Conservation (phyloP, 1,140 invertebrate species). For the Pseudoatta argentina region DNA sequence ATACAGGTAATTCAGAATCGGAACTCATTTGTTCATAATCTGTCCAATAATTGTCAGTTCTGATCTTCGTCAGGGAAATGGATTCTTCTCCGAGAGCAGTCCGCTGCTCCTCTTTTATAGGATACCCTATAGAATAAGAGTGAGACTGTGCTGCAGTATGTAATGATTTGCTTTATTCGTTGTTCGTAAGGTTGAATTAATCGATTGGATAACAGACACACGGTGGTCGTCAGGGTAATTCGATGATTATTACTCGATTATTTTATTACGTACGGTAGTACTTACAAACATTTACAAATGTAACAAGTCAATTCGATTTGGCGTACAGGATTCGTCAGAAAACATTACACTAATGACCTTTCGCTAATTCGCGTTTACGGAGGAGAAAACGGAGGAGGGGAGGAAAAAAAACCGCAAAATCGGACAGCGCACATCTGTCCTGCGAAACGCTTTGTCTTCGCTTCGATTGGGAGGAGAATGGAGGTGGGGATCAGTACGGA, state of each 20-base stretch:
- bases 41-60: background rate
- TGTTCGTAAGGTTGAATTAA: conserved; percentile 62
- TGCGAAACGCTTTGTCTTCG: conserved; percentile 13
- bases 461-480: conserved; percentile 1
- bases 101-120: background rate
- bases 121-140: conserved; percentile 45
- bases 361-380: conserved; percentile 63
- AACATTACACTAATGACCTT: conserved; percentile 75
- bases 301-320: conserved; percentile 84
- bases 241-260: conserved; percentile 81
- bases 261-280: conserved; percentile 82
- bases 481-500: background rate
- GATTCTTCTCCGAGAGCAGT: conserved; percentile 3
- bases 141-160: conserved; percentile 59
- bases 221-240: conserved; percentile 59
- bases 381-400: background rate
- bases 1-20: background rate
- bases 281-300: conserved; percentile 85
- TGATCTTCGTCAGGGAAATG: background rate
- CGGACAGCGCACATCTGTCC: conserved; percentile 34
- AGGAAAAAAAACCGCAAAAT: conserved; percentile 30
- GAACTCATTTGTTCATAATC: background rate
- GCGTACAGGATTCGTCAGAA: conserved; percentile 80
- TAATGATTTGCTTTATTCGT: conserved; percentile 68
- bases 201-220: conserved; percentile 66